Conservation (phyloP, 2,888 invertebrate species). For the Papilio elwesi region DNA sequence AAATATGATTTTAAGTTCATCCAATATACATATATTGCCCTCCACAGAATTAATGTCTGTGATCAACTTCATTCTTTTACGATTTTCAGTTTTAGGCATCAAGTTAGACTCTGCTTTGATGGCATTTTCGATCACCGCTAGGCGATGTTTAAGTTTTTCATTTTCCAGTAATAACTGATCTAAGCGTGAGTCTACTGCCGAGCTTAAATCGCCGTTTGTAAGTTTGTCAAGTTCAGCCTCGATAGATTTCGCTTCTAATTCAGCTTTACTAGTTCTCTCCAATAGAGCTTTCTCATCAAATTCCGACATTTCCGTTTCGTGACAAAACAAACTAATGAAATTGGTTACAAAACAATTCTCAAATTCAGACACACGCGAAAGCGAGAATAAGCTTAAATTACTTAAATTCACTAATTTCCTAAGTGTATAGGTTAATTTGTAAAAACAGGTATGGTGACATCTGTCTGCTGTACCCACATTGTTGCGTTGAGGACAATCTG, state of each 20-base stretch:
- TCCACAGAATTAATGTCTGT: constrained; percentile 74
- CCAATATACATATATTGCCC: constrained; percentile 86
- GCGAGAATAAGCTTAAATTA: background rate
- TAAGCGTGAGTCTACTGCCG: constrained; percentile 79
- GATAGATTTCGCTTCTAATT: constrained; percentile 69
- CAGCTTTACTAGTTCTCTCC: constrained; percentile 67
- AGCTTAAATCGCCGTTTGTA: constrained; percentile 69
- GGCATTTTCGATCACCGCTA: constrained; percentile 90
- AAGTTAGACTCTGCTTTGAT: constrained; percentile 64
- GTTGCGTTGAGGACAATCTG: background rate
- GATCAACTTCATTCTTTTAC: constrained; percentile 63
- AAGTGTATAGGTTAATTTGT: constrained; percentile 9
- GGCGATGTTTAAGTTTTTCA: constrained; percentile 92
- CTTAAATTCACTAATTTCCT: background rate
- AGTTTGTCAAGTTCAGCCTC: constrained; percentile 71
- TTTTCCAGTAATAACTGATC: constrained; percentile 87
- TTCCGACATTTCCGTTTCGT: constrained; percentile 58
- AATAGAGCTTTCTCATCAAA: constrained; percentile 62
- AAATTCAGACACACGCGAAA: constrained; percentile 21
- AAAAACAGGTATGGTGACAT: background rate
- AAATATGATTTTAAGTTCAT: constrained; percentile 88
- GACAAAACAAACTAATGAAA: constrained; percentile 33
- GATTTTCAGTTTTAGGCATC: constrained; percentile 52
- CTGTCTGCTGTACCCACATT: too few relatives aligned
- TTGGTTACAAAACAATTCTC: background rate